Conservation (phyloP, 2,797 vertebrate genomes). For the Margarornis squamiger region DNA sequence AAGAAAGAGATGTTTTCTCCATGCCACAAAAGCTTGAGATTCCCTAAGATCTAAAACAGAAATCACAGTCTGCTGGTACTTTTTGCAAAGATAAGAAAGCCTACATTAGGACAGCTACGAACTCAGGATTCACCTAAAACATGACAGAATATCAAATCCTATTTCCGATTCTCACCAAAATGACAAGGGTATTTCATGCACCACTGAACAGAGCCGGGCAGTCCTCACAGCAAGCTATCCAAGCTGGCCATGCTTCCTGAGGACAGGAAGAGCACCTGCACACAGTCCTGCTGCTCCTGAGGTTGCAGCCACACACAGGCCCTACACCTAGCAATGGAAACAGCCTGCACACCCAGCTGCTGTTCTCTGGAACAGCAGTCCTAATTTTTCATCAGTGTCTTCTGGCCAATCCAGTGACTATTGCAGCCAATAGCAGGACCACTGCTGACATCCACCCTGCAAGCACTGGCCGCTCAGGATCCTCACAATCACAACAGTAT, state of each 20-base stretch:
- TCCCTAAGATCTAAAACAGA: background rate
- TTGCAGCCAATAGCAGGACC: background rate
- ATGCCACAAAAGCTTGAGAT: background rate
- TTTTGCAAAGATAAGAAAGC: background rate
- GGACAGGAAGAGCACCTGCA: fast-evolving
- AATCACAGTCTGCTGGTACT: background rate
- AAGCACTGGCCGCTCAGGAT: background rate
- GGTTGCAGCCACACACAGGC: background rate
- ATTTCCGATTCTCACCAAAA: background rate
- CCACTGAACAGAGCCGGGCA: no score
- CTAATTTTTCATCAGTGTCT: background rate
- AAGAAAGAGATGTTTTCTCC: background rate
- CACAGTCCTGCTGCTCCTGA: background rate
- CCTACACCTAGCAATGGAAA: background rate
- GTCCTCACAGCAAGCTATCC: background rate
- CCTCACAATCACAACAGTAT: fast-evolving
- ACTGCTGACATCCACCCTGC: background rate
- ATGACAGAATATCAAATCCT: background rate
- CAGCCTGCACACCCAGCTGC: background rate
- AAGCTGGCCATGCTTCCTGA: background rate
- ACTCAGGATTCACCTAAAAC: background rate
- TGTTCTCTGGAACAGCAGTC: background rate
- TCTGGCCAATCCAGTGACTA: background rate
- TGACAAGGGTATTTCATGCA: background rate
- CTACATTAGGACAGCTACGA: background rate